Percentiles rank a stretch among this genome's conserved stretches.
Evolutionary conservation across 2,797 vertebrate species (phyloP).

Genomic region (Lerista edwardsae): DNA sequence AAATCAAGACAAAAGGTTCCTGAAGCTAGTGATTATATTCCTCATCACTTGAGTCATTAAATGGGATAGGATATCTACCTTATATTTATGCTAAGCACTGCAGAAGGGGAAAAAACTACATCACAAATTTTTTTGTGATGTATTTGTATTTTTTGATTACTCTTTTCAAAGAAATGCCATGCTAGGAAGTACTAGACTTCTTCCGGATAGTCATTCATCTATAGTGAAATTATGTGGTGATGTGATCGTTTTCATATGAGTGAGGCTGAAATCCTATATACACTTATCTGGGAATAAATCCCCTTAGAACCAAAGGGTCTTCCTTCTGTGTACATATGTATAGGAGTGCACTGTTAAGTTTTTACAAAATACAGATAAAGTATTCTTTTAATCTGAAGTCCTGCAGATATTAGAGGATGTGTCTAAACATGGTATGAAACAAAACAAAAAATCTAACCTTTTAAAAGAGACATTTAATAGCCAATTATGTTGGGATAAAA

Average conservation of each 20-base stretch:
- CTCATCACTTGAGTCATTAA: neutral
- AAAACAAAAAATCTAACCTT: constrained; percentile 17
- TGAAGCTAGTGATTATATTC: constrained; percentile 3
- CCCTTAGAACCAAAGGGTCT: too few species aligned
- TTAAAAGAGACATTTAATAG: neutral
- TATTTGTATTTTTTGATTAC: too few species aligned
- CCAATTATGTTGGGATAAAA: constrained; percentile 29
- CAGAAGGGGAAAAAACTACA: neutral
- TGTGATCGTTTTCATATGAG: neutral
- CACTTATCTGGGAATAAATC: too few species aligned
- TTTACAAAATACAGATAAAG: neutral
- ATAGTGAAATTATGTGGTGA: neutral
- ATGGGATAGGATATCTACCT: constrained; percentile 8
- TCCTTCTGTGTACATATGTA: too few species aligned
- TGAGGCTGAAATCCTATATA: too few species aligned
- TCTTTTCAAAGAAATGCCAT: constrained; percentile 44
- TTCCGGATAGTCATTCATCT: constrained; percentile 40
- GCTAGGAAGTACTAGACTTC: constrained; percentile 3
- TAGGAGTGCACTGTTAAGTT: neutral
- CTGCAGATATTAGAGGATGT: neutral
- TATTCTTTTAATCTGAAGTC: neutral
- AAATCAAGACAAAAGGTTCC: neutral
- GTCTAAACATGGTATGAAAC: constrained; percentile 5
- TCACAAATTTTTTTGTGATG: too few species aligned
- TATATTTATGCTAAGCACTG: neutral